phyloP scores from a whole-genome alignment of 2,888 invertebrate species.

The Smittia aterrima region DNA sequence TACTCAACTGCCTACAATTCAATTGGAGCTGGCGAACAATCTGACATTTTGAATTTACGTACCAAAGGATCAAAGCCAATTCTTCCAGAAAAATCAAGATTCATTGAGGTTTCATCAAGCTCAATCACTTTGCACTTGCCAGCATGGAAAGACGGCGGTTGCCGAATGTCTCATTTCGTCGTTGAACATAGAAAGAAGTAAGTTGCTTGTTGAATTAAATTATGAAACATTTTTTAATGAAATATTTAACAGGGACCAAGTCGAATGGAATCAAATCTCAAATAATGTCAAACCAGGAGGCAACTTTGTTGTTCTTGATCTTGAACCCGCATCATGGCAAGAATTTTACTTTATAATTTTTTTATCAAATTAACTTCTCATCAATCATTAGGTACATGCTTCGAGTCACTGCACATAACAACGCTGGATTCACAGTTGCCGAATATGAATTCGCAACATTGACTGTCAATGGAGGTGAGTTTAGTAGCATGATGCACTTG shows the following conservation, averaged over 20 bases:
- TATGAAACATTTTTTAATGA: slow-evolving; percentile 3
- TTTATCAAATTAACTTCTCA: not conserved
- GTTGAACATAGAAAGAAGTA: slow-evolving; percentile 93
- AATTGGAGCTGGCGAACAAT: slow-evolving; percentile 88
- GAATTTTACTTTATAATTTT: not conserved
- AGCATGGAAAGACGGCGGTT: slow-evolving; percentile 93
- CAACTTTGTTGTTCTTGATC: slow-evolving; percentile 85
- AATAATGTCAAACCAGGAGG: slow-evolving; percentile 89
- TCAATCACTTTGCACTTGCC: slow-evolving; percentile 88
- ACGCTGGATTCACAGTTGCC: slow-evolving; percentile 92
- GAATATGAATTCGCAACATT: slow-evolving; percentile 95
- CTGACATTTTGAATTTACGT: slow-evolving; percentile 82
- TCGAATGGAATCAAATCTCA: slow-evolving; percentile 91
- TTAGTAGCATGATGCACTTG: not conserved
- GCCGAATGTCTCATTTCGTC: slow-evolving; percentile 92
- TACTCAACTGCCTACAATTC: slow-evolving; percentile 91
- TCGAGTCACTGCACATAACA: slow-evolving; percentile 89
- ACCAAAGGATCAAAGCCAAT: slow-evolving; percentile 94
- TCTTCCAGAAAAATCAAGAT: slow-evolving; percentile 83
- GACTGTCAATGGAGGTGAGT: slow-evolving; percentile 84
- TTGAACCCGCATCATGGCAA: slow-evolving; percentile 86
- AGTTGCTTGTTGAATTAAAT: slow-evolving; percentile 46
- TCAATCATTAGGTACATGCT: slow-evolving; percentile 76
- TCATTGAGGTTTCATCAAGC: slow-evolving; percentile 90
- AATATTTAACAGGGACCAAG: slow-evolving; percentile 62